phyloP scores from a whole-genome alignment of 2,797 vertebrate genomes.

The Simalia tracyae region DNA sequence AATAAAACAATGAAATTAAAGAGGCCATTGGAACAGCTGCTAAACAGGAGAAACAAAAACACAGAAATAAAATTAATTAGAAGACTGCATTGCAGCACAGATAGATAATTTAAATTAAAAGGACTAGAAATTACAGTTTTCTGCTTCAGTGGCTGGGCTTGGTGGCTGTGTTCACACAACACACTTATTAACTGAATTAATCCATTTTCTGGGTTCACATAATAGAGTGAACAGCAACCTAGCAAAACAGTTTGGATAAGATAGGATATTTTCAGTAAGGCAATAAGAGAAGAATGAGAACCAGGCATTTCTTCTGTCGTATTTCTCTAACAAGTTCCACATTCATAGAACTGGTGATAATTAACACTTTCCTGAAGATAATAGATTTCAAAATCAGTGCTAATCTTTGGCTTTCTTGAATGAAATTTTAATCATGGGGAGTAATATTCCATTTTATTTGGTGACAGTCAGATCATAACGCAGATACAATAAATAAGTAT shows the following conservation, averaged over 20 bases:
- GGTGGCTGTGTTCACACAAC: not conserved
- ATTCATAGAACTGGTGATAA: not conserved
- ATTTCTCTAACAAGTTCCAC: not conserved
- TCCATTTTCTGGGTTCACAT: not conserved
- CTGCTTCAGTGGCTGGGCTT: not conserved
- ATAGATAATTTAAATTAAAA: not conserved
- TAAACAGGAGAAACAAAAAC: not conserved
- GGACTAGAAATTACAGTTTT: not conserved
- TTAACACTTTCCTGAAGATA: not conserved
- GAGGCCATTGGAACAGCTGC: not conserved
- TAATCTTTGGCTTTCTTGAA: not conserved
- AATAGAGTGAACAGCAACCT: not conserved
- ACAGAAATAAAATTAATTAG: not conserved
- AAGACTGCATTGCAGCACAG: not conserved
- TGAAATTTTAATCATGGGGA: no score
- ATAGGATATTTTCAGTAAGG: not conserved
- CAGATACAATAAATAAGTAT: no score
- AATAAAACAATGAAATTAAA: not conserved
- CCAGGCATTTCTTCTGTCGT: no score
- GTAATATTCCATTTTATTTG: no score
- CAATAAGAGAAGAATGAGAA: not conserved
- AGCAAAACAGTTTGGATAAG: not conserved
- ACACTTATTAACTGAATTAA: not conserved
- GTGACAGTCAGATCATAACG: no score
- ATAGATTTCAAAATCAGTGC: not conserved